Base-by-base conservation (phyloP, 2,797 vertebrate species). In the Leuciscus waleckii region DNA sequence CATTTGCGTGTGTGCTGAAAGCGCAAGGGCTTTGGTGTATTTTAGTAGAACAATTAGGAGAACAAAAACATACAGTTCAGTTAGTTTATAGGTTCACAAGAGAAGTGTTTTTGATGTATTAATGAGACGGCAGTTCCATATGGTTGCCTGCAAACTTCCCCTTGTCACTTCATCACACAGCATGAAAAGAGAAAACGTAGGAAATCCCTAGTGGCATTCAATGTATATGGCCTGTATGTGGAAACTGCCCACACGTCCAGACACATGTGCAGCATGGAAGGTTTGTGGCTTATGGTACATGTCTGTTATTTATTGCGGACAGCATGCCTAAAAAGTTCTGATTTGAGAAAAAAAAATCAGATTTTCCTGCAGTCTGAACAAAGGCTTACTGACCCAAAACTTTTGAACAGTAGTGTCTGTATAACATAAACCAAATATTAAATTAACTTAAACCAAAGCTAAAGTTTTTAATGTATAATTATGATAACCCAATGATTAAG, bases 81-180 rank as follows among this genome's bases (percentile, higher is more conserved):
- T 89, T 87, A 86, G 77, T 83, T 87, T 88, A 88, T 75, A 82
- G 35, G 74, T 68, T 86, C 67, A 65, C 23, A 58, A 73, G 89
- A 83, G 54, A 81, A 79, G 51, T 46, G n/a, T 61, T 71, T 90
- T 89, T 86, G 82, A 89, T 85, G 79, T 49, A 70, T 54, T 79
- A 80, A 73, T 84, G 77, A 86, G 67, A 71, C 68, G 79, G 56
- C 26, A 23, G 75, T 65, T 51, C 82, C 78, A 83, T 79, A 75
- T 84, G 70, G 63, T 35, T 83, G 67, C 85, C 65, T 58, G 71
- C 21, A 65, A 43, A 56, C 32, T 35, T 89, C 85, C 91, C 82
- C 89, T 81, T 13, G 10, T 51, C 82, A 87, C 87, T 89, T 85
- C 86, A 91, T 76, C 87, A 84, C n/a, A 43, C 56, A 7, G 37